phyloP scores from a whole-genome alignment of 92 coral and sea anemone genomes.

The Heteractis magnifica region DNA sequence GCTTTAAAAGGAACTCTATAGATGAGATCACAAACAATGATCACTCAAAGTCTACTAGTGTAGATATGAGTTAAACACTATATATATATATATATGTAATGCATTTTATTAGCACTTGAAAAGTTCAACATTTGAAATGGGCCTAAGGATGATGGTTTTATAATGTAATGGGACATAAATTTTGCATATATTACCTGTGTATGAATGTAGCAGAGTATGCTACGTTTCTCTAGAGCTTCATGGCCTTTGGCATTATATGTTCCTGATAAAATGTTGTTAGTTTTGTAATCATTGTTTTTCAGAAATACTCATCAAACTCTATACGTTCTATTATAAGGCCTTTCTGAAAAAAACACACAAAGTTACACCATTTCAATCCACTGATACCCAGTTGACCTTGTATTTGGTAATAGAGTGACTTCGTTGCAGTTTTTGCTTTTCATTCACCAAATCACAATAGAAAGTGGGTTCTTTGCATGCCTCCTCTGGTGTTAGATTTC shows the following conservation, averaged over 20 bases:
- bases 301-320: conserved; percentile 44
- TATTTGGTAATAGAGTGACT: conserved; percentile 44
- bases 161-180: not conserved
- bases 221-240: conserved; percentile 26
- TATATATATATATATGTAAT: no score
- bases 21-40: no score
- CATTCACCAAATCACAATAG: conserved; percentile 50
- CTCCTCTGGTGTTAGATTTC: conserved; percentile 52
- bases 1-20: no score
- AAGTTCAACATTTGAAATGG: not conserved
- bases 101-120: not conserved
- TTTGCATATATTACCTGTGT: no score
- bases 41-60: no score
- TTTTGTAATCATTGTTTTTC: conserved; percentile 43
- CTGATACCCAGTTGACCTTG: conserved; percentile 61
- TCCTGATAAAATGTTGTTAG: conserved; percentile 50
- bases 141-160: not conserved
- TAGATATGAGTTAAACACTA: no score
- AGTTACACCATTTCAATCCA: conserved; percentile 66
- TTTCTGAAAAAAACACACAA: conserved; percentile 34
- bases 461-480: conserved; percentile 55
- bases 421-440: conserved; percentile 44
- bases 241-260: conserved; percentile 48
- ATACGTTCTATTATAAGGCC: conserved; percentile 52
- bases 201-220: not conserved